A percentile compares a stretch with the other conserved stretches of the same genome.
phyloP scores from a whole-genome alignment of 2,113 vertebrate species.

The Elaphurus davidianus region DNA sequence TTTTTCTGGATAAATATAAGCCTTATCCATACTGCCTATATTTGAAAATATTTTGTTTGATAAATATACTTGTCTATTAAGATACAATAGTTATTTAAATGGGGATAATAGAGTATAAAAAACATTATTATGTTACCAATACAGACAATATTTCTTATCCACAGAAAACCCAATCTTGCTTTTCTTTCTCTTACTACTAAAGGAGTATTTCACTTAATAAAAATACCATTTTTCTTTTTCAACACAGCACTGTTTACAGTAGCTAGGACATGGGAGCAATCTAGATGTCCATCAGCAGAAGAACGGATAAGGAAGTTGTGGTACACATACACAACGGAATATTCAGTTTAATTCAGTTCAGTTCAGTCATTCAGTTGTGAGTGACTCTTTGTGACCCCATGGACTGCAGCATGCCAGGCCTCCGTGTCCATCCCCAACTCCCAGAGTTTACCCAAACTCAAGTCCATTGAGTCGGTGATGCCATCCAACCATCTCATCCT shows the following conservation, averaged over 20 bases:
- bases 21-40: neutral
- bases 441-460: neutral
- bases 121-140: neutral
- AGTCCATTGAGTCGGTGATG: neutral
- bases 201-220: neutral
- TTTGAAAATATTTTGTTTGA: constrained; percentile 37
- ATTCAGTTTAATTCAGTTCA: neutral
- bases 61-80: constrained; percentile 19
- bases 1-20: neutral
- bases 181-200: neutral
- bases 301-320: neutral
- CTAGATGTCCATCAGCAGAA: neutral
- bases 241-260: neutral
- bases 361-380: neutral
- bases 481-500: neutral
- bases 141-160: constrained; percentile 1
- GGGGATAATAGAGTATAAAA: neutral
- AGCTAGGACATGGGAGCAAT: neutral
- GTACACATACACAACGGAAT: neutral
- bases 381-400: neutral
- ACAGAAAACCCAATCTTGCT: neutral
- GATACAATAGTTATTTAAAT: constrained; percentile 5
- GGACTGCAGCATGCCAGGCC: neutral
- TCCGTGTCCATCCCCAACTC: neutral
- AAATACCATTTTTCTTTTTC: neutral